Base-by-base conservation (phyloP, 1,140 invertebrate genomes). In the Drosophila aff. region DNA sequence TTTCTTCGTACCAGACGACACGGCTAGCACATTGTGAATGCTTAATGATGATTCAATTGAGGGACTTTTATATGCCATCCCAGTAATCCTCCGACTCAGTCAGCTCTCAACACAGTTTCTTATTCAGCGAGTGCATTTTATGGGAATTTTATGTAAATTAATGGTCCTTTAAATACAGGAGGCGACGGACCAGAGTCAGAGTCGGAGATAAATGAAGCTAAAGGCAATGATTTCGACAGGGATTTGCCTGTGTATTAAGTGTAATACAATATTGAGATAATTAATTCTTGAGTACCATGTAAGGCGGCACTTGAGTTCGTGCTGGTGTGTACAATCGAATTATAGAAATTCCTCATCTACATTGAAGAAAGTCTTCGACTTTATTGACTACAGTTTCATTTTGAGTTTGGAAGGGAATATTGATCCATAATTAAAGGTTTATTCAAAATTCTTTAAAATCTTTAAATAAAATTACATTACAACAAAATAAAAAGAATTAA, bases 31-130 rank as follows among this genome's bases (percentile, higher is more conserved):
- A 38, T 62, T 62, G 61, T 73, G 44, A 64, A 71, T 50, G 59
- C 66, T 68, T 79, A 82, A 82, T 79, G 65, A 61, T 68, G 77
- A 86, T 79, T 79, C 65, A 72, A 82, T 76, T 86, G 50, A 40
- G 40, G 58, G 58, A 23, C 36, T 62, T 43, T 33, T 23, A 44
- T 23, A 44, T 21, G 64, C 65, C 46, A 58, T 50, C 49, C 55
- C 38, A 43, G 26, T 79, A 76, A 76, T 73, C 50, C 69, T 26
- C 31, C 4, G 72, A 44, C 61, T 50, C 68, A 55, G 47, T 36
- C 67, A 23, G 67, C 57, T 60, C 53, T 26, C 53, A 38, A n/a
- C 43, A 53, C 72, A 66, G 74, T 47, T 69, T 50, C 59, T 61
- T 26, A 21, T 23, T 18, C 44, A 41, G 46, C 33, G 21, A 67